Evolutionary conservation across 2,113 vertebrate species (phyloP).

Genomic region (Tetraodon nigroviridis): DNA sequence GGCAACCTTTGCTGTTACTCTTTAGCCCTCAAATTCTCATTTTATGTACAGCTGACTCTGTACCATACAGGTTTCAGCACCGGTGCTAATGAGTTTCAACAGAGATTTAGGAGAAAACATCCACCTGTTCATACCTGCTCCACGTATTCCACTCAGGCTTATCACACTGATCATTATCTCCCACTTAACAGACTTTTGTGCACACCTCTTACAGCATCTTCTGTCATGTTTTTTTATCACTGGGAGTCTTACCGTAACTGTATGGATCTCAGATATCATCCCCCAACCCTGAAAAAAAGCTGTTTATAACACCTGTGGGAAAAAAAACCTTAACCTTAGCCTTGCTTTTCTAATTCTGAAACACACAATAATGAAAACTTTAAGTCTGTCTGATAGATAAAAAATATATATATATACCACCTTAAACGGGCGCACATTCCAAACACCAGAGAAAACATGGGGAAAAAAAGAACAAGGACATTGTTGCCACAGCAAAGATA

Average conservation of each 20-base stretch:
- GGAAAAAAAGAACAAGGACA: conserved; percentile 27
- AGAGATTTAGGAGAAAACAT: conserved; percentile 55
- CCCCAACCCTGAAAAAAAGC: conserved; percentile 7
- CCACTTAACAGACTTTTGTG: conserved; percentile 17
- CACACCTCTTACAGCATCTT: conserved; percentile 4
- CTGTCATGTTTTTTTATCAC: conserved; percentile 42
- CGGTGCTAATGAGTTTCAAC: conserved; percentile 26
- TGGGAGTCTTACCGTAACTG: conserved; percentile 18
- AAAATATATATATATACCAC: conserved; percentile 66
- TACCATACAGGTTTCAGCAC: conserved; percentile 7
- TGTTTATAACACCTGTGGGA: conserved; percentile 45
- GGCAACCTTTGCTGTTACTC: neutral
- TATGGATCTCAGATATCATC: conserved; percentile 28
- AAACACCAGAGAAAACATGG: conserved; percentile 54
- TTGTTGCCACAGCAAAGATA: conserved; percentile 40
- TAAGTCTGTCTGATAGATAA: conserved; percentile 35
- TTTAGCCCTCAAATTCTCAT: conserved; percentile 2
- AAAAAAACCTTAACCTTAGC: conserved; percentile 24
- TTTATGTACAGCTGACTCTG: neutral
- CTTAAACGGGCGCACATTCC: conserved; percentile 65
- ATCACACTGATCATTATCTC: conserved; percentile 45
- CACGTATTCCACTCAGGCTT: conserved; percentile 22
- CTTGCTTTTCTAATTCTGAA: conserved; percentile 22
- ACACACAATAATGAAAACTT: conserved; percentile 46
- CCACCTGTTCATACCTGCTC: conserved; percentile 45